These are phyloP conservation scores for Cololabis saira DNA, from an alignment of 2,113 vertebrate species.

Conservation along the genomic window DNA sequence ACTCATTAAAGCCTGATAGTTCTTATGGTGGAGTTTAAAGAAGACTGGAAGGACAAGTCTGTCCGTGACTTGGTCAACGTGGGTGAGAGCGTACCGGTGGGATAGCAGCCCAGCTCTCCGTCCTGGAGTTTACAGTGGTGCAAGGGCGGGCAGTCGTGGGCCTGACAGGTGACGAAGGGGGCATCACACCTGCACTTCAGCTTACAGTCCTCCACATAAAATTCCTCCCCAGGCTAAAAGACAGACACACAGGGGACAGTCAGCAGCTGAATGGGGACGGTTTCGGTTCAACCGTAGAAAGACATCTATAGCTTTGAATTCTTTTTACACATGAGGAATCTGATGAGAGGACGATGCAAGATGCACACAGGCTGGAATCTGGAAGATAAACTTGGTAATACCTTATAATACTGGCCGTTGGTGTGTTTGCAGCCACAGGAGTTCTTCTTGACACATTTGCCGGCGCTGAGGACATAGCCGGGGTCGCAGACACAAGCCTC, in stretches of 20 bases:
- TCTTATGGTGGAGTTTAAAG: no score
- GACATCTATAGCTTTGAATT: no score
- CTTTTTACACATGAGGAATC: no score
- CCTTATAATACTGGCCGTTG: slow-evolving; percentile 80
- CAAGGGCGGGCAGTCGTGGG: slow-evolving; percentile 69
- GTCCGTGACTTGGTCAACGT: no score
- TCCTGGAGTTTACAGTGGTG: slow-evolving; percentile 75
- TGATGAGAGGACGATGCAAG: no score
- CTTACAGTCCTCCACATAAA: slow-evolving; percentile 72
- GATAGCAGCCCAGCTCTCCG: slow-evolving; percentile 80
- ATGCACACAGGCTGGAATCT: no score
- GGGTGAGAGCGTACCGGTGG: slow-evolving; percentile 67
- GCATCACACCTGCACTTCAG: slow-evolving; percentile 70
- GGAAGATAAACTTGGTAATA: slow-evolving; percentile 17
- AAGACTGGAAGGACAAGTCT: no score
- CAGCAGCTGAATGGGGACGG: no score
- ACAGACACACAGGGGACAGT: slow-evolving; percentile 13
- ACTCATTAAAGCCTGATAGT: no score
- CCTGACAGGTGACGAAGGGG: slow-evolving; percentile 62
- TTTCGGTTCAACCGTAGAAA: no score
- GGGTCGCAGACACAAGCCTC: slow-evolving; percentile 81
- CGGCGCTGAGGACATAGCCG: slow-evolving; percentile 80
- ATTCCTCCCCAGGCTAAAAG: slow-evolving; percentile 76
- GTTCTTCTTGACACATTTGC: slow-evolving; percentile 68
- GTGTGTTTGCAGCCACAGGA: slow-evolving; percentile 74